Conservation (phyloP, 2,113 vertebrate species). For the Chaetorhynchus papuensis region DNA sequence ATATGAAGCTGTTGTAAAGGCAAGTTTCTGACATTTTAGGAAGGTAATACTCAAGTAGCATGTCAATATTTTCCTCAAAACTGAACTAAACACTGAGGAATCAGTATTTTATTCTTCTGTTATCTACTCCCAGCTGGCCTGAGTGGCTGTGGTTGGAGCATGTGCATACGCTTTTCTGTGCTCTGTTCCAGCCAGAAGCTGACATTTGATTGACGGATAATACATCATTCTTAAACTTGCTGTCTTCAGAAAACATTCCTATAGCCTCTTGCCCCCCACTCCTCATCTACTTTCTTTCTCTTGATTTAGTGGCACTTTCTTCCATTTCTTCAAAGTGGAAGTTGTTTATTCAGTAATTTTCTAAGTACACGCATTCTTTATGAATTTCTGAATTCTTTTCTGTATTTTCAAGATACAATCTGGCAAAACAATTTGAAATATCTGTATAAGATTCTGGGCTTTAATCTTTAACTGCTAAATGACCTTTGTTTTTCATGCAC, state of each 20-base stretch:
- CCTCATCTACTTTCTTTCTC: neutral
- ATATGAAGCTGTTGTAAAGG: neutral
- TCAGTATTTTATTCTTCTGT: neutral
- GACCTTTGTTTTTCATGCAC: neutral
- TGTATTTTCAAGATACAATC: neutral
- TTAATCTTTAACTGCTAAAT: neutral
- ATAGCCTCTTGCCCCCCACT: rapidly evolving
- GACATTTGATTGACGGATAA: neutral
- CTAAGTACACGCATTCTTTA: neutral
- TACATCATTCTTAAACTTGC: neutral
- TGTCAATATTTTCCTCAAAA: neutral
- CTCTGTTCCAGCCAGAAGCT: neutral
- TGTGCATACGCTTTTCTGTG: rapidly evolving
- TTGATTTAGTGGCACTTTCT: neutral
- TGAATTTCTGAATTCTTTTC: too few species aligned
- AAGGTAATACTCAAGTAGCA: neutral
- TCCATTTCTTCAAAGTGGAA: neutral
- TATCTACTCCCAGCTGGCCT: neutral
- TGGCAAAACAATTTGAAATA: neutral
- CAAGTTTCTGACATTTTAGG: neutral
- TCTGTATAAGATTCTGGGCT: neutral
- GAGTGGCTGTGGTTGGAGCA: neutral
- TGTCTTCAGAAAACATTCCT: neutral
- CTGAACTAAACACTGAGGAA: neutral
- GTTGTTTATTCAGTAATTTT: neutral